Conservation (phyloP, 2,797 vertebrate species). For the Acropternis orthonyx region DNA sequence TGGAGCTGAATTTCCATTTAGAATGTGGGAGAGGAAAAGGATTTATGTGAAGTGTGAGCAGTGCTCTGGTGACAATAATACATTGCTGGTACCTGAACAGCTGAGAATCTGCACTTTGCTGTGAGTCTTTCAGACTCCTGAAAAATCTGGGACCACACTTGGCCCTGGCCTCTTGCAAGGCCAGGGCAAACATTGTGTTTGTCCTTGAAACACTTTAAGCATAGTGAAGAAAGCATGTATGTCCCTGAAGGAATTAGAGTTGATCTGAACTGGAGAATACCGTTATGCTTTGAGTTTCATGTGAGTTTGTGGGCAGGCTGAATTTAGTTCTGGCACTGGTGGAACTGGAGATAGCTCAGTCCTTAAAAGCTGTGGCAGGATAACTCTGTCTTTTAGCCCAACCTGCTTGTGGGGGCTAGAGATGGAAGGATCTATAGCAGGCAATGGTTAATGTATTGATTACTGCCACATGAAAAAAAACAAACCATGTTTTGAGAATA, state of each 20-base stretch:
- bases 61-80: not conserved
- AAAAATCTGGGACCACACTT: rapidly evolving
- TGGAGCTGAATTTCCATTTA: not conserved
- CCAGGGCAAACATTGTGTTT: not conserved
- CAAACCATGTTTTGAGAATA: not conserved
- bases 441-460: not conserved
- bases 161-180: not conserved
- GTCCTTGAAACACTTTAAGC: not conserved
- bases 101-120: not conserved
- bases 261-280: not conserved
- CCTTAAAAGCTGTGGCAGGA: not conserved
- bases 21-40: not conserved
- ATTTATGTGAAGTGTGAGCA: not conserved
- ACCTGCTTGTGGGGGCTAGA: not conserved
- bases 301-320: not conserved
- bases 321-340: not conserved
- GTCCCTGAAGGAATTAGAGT: not conserved
- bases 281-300: not conserved
- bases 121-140: not conserved
- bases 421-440: not conserved
- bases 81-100: not conserved
- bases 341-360: not conserved
- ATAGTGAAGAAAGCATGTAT: not conserved
- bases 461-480: not conserved
- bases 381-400: not conserved